A percentile compares a stretch with the other conserved stretches of the same genome.
phyloP scores from a whole-genome alignment of 2,113 vertebrate genomes.

The Neogobius melanostomus region DNA sequence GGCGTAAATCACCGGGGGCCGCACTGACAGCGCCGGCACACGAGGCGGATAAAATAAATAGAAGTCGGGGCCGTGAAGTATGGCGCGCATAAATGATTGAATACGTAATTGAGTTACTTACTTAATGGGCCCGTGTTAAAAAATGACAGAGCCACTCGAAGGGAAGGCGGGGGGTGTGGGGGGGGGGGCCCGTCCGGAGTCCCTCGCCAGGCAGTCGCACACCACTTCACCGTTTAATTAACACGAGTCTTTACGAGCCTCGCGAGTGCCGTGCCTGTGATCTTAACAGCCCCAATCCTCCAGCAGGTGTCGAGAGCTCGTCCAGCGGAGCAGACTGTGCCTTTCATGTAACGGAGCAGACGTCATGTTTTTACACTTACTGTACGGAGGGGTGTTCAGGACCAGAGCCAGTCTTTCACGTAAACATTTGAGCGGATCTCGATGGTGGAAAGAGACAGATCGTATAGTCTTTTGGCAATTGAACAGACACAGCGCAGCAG shows the following conservation, averaged over 20 bases:
- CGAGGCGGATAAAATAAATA: slow-evolving; percentile 5
- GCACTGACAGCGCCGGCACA: slow-evolving; percentile 5
- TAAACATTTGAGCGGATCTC: no score
- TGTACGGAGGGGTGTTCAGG: no score
- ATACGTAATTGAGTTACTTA: slow-evolving; percentile 3
- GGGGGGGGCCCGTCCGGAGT: slow-evolving; percentile 16
- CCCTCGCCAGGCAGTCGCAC: slow-evolving; percentile 28
- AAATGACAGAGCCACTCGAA: slow-evolving; percentile 17
- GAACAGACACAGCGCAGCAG: no score
- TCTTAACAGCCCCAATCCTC: slow-evolving; percentile 30
- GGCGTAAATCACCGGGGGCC: neutral
- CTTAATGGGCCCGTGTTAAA: neutral
- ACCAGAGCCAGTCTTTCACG: no score
- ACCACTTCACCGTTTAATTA: slow-evolving; percentile 50
- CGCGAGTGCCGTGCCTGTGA: slow-evolving; percentile 26
- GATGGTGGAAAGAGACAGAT: no score
- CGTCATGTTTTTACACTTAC: neutral
- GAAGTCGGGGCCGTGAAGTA: neutral
- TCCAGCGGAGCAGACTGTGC: neutral
- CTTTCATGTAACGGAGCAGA: neutral
- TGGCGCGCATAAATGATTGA: slow-evolving; percentile 9
- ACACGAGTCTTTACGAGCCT: slow-evolving; percentile 38
- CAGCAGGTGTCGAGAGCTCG: slow-evolving; percentile 30
- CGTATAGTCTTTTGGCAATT: no score
- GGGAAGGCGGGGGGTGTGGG: no score